Percentiles rank a stretch among this genome's conserved stretches.
These are phyloP conservation scores for Megaceryle maxima DNA, from an alignment of 2,113 vertebrate species.

Conservation along the genomic window DNA sequence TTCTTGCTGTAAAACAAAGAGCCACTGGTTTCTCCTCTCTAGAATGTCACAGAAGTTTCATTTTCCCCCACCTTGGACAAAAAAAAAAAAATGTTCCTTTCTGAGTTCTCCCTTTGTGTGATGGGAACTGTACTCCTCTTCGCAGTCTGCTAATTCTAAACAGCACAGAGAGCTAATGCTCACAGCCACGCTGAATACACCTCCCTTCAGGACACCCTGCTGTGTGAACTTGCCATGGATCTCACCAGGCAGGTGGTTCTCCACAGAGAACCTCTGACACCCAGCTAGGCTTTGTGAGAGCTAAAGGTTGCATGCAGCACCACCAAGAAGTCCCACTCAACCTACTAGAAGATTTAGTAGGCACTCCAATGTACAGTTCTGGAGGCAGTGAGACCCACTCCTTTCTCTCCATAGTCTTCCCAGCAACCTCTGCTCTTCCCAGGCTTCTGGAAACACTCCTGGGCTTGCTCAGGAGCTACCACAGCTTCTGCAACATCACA, in stretches of 20 bases:
- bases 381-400: neutral
- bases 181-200: neutral
- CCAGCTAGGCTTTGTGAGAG: neutral
- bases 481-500: neutral
- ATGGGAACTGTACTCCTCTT: neutral
- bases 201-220: neutral
- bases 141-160: neutral
- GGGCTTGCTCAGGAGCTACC: neutral
- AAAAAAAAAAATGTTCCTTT: neutral
- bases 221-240: fast-evolving
- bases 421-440: neutral
- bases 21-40: neutral
- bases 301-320: neutral
- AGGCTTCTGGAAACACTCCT: neutral
- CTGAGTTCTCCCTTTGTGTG: neutral
- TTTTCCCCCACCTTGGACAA: neutral
- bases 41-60: neutral
- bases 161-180: neutral
- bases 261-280: neutral
- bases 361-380: neutral
- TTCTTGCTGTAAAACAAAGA: neutral
- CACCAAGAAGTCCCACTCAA: neutral
- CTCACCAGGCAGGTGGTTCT: neutral
- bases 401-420: neutral
- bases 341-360: neutral